These are phyloP conservation scores for Phenganax marumi DNA, from an alignment of 92 coral and sea anemone genomes.

Conservation along the genomic window DNA sequence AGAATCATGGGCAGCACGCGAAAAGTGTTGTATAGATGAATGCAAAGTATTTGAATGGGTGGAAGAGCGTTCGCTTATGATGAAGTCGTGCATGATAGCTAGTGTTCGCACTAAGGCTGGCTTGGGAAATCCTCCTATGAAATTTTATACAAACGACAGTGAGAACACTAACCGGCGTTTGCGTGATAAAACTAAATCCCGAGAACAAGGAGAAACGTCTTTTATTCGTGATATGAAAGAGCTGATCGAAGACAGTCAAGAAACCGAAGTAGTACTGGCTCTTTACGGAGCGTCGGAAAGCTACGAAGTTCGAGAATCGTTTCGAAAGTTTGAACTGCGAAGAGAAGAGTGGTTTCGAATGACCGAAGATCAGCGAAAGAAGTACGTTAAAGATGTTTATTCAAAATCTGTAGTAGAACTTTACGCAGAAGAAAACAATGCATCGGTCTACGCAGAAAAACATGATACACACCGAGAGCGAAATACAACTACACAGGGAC, in stretches of 20 bases:
- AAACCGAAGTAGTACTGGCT: slow-evolving; percentile 34
- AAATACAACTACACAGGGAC: background rate
- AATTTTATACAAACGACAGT: slow-evolving; percentile 56
- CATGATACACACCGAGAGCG: background rate
- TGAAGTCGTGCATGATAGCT: slow-evolving; percentile 58
- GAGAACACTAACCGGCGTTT: slow-evolving; percentile 28
- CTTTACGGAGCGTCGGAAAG: slow-evolving; percentile 27
- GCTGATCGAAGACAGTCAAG: slow-evolving; percentile 45
- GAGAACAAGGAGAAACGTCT: slow-evolving; percentile 28
- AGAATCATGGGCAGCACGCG: slow-evolving; percentile 34
- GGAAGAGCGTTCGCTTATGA: slow-evolving; percentile 30
- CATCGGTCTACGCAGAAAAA: background rate
- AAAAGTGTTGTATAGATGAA: background rate
- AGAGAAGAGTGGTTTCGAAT: slow-evolving; percentile 24
- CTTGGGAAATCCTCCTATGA: slow-evolving; percentile 53
- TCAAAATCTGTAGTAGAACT: slow-evolving; percentile 23
- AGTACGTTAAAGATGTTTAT: slow-evolving; percentile 8
- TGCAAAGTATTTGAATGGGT: slow-evolving; percentile 30
- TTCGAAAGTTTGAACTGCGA: slow-evolving; percentile 8
- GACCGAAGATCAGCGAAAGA: slow-evolving; percentile 31
- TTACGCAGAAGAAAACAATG: slow-evolving; percentile 17
- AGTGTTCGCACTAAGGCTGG: slow-evolving; percentile 53
- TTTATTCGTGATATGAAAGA: slow-evolving; percentile 38
- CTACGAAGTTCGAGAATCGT: slow-evolving; percentile 29
- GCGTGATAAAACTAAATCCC: slow-evolving; percentile 18